These are phyloP conservation scores for Porites divaricata DNA, from an alignment of 92 coral and sea anemone species.

Conservation along the genomic window DNA sequence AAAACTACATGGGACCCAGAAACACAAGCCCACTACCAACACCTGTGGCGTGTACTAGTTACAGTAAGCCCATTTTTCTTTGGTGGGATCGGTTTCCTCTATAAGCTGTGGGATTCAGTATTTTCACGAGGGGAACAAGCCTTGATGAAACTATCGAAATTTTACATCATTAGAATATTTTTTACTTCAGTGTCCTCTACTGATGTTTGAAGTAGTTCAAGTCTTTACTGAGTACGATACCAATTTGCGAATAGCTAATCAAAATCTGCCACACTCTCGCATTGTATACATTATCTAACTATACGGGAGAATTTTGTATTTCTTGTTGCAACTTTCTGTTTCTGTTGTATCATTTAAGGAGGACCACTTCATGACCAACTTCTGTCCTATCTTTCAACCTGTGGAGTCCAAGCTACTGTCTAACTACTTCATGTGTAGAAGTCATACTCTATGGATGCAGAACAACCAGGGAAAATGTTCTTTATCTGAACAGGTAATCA, in stretches of 20 bases:
- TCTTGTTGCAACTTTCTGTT: neutral
- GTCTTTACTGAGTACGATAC: no score
- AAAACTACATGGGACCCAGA: slow-evolving; percentile 19
- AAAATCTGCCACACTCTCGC: no score
- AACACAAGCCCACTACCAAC: slow-evolving; percentile 1
- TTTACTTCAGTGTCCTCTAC: no score
- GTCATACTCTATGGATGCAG: slow-evolving; percentile 17
- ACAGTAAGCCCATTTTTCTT: neutral
- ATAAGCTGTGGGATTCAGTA: neutral
- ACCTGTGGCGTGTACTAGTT: neutral
- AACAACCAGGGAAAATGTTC: neutral
- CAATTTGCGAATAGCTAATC: no score
- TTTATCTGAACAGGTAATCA: slow-evolving; percentile 3
- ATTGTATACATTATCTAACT: no score
- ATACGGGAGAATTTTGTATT: no score
- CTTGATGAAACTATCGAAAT: no score
- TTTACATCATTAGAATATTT: no score
- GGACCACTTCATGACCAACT: neutral
- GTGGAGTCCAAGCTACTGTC: slow-evolving; percentile 22
- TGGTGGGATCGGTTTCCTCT: neutral
- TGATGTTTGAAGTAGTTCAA: no score
- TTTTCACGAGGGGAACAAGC: neutral
- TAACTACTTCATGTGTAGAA: slow-evolving; percentile 1
- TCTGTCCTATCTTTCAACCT: neutral
- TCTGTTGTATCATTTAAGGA: slow-evolving; percentile 13